phyloP scores from a whole-genome alignment of 2,113 vertebrate genomes.

The Calidris pygmaea region DNA sequence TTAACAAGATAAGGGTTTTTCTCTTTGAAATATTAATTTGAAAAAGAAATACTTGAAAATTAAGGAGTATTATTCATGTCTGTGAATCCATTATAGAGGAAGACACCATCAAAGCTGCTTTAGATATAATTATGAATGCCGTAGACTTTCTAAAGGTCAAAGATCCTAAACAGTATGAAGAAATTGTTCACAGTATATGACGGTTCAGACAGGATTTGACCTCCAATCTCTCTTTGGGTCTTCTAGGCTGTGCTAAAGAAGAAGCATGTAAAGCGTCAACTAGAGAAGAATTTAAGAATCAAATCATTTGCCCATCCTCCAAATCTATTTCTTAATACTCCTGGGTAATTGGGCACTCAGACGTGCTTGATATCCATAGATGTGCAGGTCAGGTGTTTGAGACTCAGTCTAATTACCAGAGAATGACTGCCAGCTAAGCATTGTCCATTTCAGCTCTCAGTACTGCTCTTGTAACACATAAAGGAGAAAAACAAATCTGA shows the following conservation, averaged over 20 bases:
- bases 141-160: constrained; percentile 60
- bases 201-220: constrained; percentile 45
- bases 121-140: constrained; percentile 71
- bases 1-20: constrained; percentile 74
- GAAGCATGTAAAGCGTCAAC: neutral
- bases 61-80: constrained; percentile 78
- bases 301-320: constrained; percentile 57
- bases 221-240: constrained; percentile 34
- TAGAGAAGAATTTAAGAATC: constrained; percentile 50
- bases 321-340: constrained; percentile 59
- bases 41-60: constrained; percentile 82
- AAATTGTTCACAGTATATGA: constrained; percentile 49
- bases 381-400: constrained; percentile 66
- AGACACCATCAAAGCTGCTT: constrained; percentile 61
- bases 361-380: constrained; percentile 63
- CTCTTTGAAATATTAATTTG: constrained; percentile 75
- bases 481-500: constrained; percentile 71
- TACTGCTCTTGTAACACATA: constrained; percentile 63
- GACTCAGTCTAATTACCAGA: constrained; percentile 60
- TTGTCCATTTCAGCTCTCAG: constrained; percentile 60
- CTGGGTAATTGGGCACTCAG: constrained; percentile 59
- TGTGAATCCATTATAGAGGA: constrained; percentile 73
- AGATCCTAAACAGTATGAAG: constrained; percentile 53
- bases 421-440: constrained; percentile 54
- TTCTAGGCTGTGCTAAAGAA: constrained; percentile 44